Evolutionary conservation across 2,113 vertebrate genomes (phyloP).

Genomic region (Chloropsis hardwickii): DNA sequence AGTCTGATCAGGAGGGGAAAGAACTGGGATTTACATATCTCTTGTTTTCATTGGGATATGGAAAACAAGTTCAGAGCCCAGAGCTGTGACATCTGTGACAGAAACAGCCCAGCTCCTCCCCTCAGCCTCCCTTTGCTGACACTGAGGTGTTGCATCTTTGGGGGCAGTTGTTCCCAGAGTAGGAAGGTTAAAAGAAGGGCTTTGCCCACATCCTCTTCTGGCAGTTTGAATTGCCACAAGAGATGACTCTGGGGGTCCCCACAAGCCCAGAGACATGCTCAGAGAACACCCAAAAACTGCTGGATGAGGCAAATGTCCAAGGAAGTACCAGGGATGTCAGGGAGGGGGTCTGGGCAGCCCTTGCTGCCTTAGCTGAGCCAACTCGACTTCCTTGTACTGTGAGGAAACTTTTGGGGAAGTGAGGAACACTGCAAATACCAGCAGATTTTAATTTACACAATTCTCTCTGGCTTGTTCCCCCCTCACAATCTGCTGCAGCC

Average conservation of each 20-base stretch:
- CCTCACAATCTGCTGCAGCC: not conserved
- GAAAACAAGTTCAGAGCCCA: not conserved
- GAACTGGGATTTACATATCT: not conserved
- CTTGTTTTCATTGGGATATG: not conserved
- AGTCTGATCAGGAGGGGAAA: not conserved
- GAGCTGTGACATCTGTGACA: not conserved
- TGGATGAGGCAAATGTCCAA: not conserved
- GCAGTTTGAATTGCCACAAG: not conserved
- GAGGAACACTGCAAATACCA: not conserved
- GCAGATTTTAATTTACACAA: not conserved
- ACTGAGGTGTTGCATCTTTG: not conserved
- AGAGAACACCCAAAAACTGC: not conserved
- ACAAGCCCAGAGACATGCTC: not conserved
- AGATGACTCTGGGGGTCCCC: not conserved
- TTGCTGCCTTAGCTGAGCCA: not conserved
- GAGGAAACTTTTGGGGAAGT: not conserved
- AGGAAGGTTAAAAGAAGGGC: not conserved
- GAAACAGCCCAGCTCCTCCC: not conserved
- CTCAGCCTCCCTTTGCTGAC: not conserved
- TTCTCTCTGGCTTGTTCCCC: not conserved
- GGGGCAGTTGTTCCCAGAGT: rapidly evolving
- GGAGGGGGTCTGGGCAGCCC: not conserved
- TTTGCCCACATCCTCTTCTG: not conserved
- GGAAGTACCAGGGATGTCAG: not conserved
- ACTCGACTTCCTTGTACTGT: rapidly evolving